Evolutionary conservation across 2,113 vertebrate genomes (phyloP).

Genomic region (Nannospalax galili): DNA sequence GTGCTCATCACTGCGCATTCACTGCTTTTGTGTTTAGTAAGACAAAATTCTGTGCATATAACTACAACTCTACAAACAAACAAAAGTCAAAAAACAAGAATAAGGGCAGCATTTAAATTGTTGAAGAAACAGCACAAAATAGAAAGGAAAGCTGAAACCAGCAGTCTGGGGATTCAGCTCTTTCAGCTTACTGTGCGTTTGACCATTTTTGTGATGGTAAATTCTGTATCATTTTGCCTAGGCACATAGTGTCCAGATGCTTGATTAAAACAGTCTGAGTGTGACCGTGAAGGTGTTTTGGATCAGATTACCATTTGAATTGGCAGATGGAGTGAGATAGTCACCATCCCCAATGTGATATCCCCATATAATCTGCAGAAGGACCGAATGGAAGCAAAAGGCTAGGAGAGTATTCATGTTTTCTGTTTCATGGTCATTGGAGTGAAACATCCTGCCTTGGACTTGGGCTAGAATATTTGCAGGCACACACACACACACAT

Average conservation of each 20-base stretch:
- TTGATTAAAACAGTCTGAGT: not conserved
- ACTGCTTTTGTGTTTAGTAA: not conserved
- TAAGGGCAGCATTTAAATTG: not conserved
- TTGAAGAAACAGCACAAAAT: not conserved
- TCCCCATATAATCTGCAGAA: not conserved
- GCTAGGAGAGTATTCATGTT: not conserved
- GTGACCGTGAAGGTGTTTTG: not conserved
- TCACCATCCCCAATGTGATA: not conserved
- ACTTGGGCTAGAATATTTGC: not conserved
- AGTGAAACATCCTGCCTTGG: not conserved
- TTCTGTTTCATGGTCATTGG: not conserved
- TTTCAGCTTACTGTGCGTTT: not conserved
- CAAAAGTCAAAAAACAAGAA: not conserved
- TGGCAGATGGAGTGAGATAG: not conserved
- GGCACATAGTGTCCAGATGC: not conserved
- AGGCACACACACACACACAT: fast-evolving
- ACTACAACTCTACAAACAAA: not conserved
- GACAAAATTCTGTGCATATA: not conserved
- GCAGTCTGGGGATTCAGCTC: not conserved
- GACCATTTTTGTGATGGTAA: not conserved
- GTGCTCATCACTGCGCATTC: not conserved
- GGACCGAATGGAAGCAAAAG: not conserved
- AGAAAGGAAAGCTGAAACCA: not conserved
- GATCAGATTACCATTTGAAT: not conserved
- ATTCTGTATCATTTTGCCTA: not conserved